Evolutionary conservation across 2,888 invertebrate genomes (phyloP), one percentile per base, ranked within the genome.

Genomic region (Nemurella pictetii): DNA sequence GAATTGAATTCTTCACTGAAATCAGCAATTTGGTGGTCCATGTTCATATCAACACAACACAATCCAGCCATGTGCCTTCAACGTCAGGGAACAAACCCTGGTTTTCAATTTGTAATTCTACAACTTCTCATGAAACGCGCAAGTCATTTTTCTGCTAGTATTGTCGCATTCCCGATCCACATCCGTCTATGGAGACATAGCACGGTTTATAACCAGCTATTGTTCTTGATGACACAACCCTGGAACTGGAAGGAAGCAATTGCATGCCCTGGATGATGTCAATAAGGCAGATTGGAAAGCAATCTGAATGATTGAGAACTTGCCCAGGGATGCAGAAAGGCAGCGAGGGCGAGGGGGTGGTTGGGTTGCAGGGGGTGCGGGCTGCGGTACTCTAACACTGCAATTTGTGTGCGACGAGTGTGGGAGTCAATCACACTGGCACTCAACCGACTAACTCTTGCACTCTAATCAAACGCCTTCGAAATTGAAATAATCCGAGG

Each of bases 351-450:
- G 81, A 30, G n/a, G 80, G 35, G 36, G 36, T 9, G 1, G 35
- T 15, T 32, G 36, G 77, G n/a, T n/a, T n/a, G n/a, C n/a, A n/a
- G n/a, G n/a, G n/a, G n/a, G n/a, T n/a, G 80, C 77, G 25, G 25
- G n/a, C 80, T 81, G 80, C 35, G 80, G 80, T 81, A 36, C 30
- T 81, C 80, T 81, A 81, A 81, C 80, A 75, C 35, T 81, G 80
- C 80, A 81, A 81, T 81, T 81, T 81, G 80, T 35, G 80, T 81
- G 35, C 20, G 78, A 28, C 29, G 9, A 27, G 28, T 27, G 29
- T 12, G 78, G 29, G 78, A 78, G 78, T 78, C 82, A 72, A 55
- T 82, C 82, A 82, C 55, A 27, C 55, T 26, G n/a, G 55, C 82
- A 30, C 72, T 82, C 82, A 72, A 26, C 29, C 82, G 72, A 4